Conservation (phyloP, 2,113 vertebrate genomes). For the Benitochromis conjunctus region DNA sequence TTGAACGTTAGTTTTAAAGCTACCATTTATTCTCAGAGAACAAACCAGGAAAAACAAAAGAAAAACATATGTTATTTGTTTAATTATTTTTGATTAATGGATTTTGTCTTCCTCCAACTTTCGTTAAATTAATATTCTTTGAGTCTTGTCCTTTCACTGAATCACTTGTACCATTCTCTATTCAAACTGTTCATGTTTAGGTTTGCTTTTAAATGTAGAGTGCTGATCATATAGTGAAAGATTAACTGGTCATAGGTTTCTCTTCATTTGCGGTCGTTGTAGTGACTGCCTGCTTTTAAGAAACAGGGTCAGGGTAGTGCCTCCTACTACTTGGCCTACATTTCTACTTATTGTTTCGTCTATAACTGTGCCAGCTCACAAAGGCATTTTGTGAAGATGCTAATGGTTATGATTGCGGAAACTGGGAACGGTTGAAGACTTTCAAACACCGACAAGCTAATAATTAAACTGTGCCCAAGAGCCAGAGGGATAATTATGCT, state of each 20-base stretch:
- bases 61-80: not conserved
- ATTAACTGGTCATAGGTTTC: not conserved
- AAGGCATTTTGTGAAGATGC: not conserved
- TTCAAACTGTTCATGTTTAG: not conserved
- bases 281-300: not conserved
- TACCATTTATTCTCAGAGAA: not conserved
- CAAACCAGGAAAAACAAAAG: not conserved
- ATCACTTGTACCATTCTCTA: not conserved
- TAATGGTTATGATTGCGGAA: not conserved
- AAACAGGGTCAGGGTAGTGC: not conserved
- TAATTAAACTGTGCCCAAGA: not conserved
- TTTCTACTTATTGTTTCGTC: slow-evolving; percentile 23
- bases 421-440: not conserved
- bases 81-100: not conserved
- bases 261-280: not conserved
- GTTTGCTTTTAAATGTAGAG: not conserved
- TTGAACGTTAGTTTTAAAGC: not conserved
- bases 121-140: not conserved
- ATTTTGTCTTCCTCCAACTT: not conserved
- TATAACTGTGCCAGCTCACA: slow-evolving; percentile 12
- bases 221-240: not conserved
- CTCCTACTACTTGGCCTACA: slow-evolving; percentile 5
- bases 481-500: not conserved
- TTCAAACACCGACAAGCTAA: not conserved
- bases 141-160: not conserved